Evolutionary conservation across 2,113 vertebrate species (phyloP).

Genomic region (Dendropsophus ebraccatus): DNA sequence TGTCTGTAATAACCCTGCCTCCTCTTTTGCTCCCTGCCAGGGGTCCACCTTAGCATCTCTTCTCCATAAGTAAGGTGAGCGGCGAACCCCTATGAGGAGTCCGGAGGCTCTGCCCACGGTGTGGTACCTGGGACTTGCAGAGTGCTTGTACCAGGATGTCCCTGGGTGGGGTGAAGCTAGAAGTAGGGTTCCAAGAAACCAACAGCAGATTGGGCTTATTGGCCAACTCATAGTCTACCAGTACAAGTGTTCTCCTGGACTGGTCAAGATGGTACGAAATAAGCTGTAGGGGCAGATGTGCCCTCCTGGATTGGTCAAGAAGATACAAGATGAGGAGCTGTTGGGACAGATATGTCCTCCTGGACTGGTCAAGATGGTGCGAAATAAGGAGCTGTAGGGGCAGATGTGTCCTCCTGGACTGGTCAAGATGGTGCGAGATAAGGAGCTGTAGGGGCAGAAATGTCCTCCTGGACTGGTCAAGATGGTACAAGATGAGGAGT

Average conservation of each 20-base stretch:
- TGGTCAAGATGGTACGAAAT: too few species aligned
- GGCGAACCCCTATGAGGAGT: conserved; percentile 69
- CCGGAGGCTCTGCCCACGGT: conserved; percentile 73
- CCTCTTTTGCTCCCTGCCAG: not conserved
- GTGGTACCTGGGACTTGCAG: conserved; percentile 69
- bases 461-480: too few species aligned
- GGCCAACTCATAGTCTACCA: conserved; percentile 2
- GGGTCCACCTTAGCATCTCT: conserved; percentile 31
- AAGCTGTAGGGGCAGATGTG: too few species aligned
- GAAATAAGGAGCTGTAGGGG: not conserved
- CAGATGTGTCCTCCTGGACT: not conserved
- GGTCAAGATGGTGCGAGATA: too few species aligned
- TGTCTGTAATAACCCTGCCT: not conserved
- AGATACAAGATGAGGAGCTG: too few species aligned
- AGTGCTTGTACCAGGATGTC: conserved; percentile 72
- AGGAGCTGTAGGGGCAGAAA: not conserved
- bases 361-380: too few species aligned
- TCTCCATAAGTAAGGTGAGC: conserved; percentile 69
- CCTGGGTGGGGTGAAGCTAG: conserved; percentile 49
- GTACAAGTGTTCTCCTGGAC: not conserved
- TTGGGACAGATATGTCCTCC: not conserved
- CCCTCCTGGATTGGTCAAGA: too few species aligned
- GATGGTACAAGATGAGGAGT: too few species aligned
- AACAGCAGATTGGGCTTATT: conserved; percentile 36
- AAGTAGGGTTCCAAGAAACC: conserved; percentile 59